These are phyloP conservation scores for Microctonus aethiopoides DNA, from an alignment of 2,888 invertebrate species.

Conservation along the genomic window DNA sequence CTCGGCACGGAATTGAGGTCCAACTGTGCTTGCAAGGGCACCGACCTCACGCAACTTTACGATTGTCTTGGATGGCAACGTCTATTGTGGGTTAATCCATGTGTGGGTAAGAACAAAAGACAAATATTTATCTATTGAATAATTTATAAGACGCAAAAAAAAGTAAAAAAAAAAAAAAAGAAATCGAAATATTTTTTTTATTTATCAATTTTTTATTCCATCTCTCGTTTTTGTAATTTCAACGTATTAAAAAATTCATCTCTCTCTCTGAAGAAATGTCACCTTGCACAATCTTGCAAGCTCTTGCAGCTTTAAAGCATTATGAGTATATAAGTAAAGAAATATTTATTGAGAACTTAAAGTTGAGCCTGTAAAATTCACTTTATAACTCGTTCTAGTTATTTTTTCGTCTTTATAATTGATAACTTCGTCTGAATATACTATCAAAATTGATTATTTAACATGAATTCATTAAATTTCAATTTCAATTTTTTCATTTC, in stretches of 20 bases:
- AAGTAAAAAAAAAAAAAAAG: too few species aligned
- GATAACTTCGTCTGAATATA: background rate
- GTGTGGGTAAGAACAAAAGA: slow-evolving; percentile 80
- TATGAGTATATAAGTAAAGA: background rate
- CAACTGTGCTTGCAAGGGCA: slow-evolving; percentile 88
- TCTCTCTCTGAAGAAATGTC: background rate
- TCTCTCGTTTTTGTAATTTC: too few species aligned
- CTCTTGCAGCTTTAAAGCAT: background rate
- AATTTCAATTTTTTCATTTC: background rate
- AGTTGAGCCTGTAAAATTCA: slow-evolving; percentile 11
- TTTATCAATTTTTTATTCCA: too few species aligned
- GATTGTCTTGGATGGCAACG: slow-evolving; percentile 92
- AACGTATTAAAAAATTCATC: background rate
- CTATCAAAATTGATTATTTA: background rate
- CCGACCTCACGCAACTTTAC: slow-evolving; percentile 85
- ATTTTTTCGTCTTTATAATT: background rate
- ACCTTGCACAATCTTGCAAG: background rate
- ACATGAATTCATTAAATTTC: background rate
- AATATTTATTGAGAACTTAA: background rate
- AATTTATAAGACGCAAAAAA: too few species aligned
- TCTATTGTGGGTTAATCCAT: slow-evolving; percentile 90
- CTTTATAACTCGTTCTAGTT: background rate
- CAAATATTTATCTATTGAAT: background rate
- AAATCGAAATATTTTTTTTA: background rate
- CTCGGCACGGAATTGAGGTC: slow-evolving; percentile 89